phyloP scores from a whole-genome alignment of 2,113 vertebrate genomes.

The Paedocypris sp. region DNA sequence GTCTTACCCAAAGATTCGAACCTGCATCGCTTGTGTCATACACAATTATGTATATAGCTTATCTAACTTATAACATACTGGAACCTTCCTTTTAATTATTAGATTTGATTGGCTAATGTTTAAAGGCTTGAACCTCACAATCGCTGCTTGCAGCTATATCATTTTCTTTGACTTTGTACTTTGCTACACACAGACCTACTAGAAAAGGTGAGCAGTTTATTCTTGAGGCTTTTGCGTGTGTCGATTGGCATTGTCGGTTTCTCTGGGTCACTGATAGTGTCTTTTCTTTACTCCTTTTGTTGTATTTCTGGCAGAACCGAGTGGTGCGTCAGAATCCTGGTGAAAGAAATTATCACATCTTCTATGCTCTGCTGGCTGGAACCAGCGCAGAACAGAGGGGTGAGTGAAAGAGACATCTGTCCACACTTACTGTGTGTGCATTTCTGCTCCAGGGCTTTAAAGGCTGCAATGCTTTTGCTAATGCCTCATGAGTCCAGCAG shows the following conservation, averaged over 20 bases:
- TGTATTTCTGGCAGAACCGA: conserved; percentile 69
- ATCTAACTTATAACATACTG: no score
- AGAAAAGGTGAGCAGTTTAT: conserved; percentile 71
- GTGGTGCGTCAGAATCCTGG: conserved; percentile 93
- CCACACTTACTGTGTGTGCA: background rate
- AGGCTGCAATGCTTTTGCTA: no score
- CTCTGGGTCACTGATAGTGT: background rate
- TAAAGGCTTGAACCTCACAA: no score
- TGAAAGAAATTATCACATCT: conserved; percentile 96
- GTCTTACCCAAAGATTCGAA: no score
- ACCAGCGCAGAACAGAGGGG: conserved; percentile 72
- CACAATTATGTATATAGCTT: no score
- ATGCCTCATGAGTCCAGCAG: no score
- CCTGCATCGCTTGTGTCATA: no score
- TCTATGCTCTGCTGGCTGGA: conserved; percentile 92
- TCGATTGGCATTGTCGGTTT: no score
- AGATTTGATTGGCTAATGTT: no score
- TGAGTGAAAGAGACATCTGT: conserved; percentile 45
- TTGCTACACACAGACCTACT: conserved; percentile 68
- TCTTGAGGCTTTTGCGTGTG: background rate
- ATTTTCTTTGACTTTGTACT: conserved; percentile 59
- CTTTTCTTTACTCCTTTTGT: background rate
- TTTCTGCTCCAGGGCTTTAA: background rate
- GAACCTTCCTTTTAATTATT: no score
- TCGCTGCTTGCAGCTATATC: background rate